A percentile compares a stretch with the other conserved stretches of the same genome.
phyloP scores from a whole-genome alignment of 2,888 invertebrate species.

The Thecocarcelia acutangulata region DNA sequence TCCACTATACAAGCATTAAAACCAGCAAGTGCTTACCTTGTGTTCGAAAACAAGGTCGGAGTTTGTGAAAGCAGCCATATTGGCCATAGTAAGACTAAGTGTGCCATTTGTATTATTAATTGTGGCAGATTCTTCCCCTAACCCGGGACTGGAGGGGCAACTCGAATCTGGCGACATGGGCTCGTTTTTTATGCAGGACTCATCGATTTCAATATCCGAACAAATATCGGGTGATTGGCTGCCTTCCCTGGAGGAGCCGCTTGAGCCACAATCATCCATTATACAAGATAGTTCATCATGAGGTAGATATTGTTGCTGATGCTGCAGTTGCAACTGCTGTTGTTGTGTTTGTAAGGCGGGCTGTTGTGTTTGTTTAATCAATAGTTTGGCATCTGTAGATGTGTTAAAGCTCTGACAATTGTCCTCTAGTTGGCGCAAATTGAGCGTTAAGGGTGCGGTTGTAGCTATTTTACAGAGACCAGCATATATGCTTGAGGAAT shows the following conservation, averaged over 20 bases:
- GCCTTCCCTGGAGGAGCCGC: constrained; percentile 75
- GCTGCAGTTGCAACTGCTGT: constrained; percentile 44
- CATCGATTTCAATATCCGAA: constrained; percentile 81
- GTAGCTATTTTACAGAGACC: constrained; percentile 70
- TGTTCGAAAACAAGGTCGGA: constrained; percentile 85
- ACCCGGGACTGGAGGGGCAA: constrained; percentile 86
- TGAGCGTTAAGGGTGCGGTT: constrained; percentile 71
- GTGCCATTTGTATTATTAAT: constrained; percentile 65
- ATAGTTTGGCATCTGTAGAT: constrained; percentile 60
- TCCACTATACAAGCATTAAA: too few relatives aligned
- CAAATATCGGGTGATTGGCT: constrained; percentile 78
- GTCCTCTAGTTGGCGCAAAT: constrained; percentile 71
- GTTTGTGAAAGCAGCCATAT: constrained; percentile 82
- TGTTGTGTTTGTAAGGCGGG: constrained; percentile 58
- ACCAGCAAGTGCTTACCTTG: constrained; percentile 83
- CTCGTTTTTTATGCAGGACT: constrained; percentile 87
- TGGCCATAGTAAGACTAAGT: constrained; percentile 78
- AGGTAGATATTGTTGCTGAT: constrained; percentile 77
- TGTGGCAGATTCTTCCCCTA: constrained; percentile 71
- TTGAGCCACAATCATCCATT: constrained; percentile 74
- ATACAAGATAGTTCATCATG: constrained; percentile 72
- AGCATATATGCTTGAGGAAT: constrained; percentile 68
- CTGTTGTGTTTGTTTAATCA: constrained; percentile 52
- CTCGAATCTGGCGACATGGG: constrained; percentile 89
- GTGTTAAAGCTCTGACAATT: constrained; percentile 48